Evolutionary conservation across 2,797 vertebrate genomes (phyloP).

Genomic region (Sebastes baramenuke): DNA sequence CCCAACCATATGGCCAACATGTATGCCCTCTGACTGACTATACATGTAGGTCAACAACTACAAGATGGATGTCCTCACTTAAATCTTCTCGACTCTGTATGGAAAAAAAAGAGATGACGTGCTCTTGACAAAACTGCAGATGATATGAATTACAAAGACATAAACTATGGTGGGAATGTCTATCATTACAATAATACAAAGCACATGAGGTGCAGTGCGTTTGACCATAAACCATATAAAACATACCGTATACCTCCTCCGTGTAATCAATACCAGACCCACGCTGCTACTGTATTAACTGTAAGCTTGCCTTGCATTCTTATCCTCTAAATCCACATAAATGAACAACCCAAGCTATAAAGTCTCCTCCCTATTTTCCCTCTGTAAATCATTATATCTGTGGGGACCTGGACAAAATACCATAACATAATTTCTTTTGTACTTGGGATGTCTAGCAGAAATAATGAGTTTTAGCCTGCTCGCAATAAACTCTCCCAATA

Average conservation of each 20-base stretch:
- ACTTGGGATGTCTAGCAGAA: slow-evolving; percentile 79
- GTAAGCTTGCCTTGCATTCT: slow-evolving; percentile 65
- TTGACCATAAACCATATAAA: slow-evolving; percentile 59
- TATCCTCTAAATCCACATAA: slow-evolving; percentile 78
- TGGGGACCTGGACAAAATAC: slow-evolving; percentile 81
- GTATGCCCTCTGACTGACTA: slow-evolving; percentile 46
- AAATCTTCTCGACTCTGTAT: slow-evolving; percentile 32
- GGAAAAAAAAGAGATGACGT: slow-evolving; percentile 33
- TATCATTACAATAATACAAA: slow-evolving; percentile 57
- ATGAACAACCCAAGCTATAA: slow-evolving; percentile 75
- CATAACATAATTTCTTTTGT: slow-evolving; percentile 83
- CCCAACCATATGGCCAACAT: slow-evolving; percentile 72
- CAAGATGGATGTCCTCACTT: slow-evolving; percentile 67
- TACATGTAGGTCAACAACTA: slow-evolving; percentile 75
- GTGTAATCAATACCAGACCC: slow-evolving; percentile 76
- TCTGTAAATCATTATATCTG: slow-evolving; percentile 80
- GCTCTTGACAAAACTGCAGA: slow-evolving; percentile 40
- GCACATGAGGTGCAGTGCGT: slow-evolving; percentile 54
- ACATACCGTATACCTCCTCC: slow-evolving; percentile 49
- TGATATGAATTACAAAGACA: slow-evolving; percentile 49
- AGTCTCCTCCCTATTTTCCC: slow-evolving; percentile 70
- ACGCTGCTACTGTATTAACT: slow-evolving; percentile 76
- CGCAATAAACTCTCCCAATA: slow-evolving; percentile 84
- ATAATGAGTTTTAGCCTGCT: slow-evolving; percentile 84
- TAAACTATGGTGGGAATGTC: slow-evolving; percentile 56